Evolutionary conservation across 2,888 invertebrate genomes (phyloP), one percentile per base, ranked within the genome.

Genomic region (Melinaea menophilus): DNA sequence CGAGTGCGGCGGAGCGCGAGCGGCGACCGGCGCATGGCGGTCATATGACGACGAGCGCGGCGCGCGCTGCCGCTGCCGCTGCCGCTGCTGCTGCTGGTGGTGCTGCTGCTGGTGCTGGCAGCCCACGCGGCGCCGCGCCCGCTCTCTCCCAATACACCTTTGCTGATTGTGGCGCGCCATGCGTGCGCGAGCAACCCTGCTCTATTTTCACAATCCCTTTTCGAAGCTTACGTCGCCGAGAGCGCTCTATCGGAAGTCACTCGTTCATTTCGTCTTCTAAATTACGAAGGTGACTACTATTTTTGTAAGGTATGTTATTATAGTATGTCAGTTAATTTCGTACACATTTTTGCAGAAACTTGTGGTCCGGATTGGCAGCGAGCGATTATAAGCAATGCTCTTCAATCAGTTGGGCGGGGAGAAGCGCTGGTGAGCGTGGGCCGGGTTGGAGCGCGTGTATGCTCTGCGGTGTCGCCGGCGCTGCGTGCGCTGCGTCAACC

Each of bases 121-220:
- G 66, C 58, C 65, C 82, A 82, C 68, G 77, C 77, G 68, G 85
- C 78, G 63, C 85, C 79, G 76, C 61, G 46, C 62, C 69, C 71
- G 68, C 11, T 33, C 59, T 48, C 31, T 2, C 68, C 64, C 51
- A 65, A 55, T 69, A 41, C 69, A 54, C 71, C 74, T 64, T 73
- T 75, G 63, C 80, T 81, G 74, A 79, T 82, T 57, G 81, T 84
- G 74, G 79, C 80, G 75, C 84, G 82, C 68, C 62, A 60, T 37
- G 59, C 46, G 55, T 67, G 79, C 76, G 65, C 85, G 79, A 59
- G 45, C 7, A 67, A 59, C 61, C 66, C 69, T 51, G 55, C 64
- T 54, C 64, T 69, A 63, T 66, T 73, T 66, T 66, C 71, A 56
- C 58, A 70, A 56, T 70, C 58, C 55, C 72, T 56, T 47, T 65